Evolutionary conservation across 2,888 invertebrate genomes (phyloP).

Genomic region (Colostygia pectinataria): DNA sequence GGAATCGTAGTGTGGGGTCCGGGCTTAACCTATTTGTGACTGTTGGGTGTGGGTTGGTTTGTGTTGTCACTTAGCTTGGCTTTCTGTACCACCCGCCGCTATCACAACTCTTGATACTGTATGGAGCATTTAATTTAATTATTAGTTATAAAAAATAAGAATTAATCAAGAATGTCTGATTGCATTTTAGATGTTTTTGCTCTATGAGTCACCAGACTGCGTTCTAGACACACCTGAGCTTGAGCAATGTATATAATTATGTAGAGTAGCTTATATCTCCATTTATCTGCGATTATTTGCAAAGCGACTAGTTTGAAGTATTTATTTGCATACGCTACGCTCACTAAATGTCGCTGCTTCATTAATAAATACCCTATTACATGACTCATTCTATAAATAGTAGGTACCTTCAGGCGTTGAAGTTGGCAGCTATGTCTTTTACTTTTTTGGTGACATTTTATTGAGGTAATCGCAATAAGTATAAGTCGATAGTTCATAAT

Average conservation of each 20-base stretch:
- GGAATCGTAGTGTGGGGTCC: too few relatives aligned
- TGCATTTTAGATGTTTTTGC: slow-evolving; percentile 22
- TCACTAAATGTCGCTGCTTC: slow-evolving; percentile 7
- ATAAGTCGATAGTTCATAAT: too few relatives aligned
- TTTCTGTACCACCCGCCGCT: neutral
- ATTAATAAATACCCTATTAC: slow-evolving; percentile 13
- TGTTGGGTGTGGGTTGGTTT: too few relatives aligned
- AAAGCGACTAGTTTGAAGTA: slow-evolving; percentile 34
- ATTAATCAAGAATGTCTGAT: slow-evolving; percentile 8
- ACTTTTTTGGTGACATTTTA: too few relatives aligned
- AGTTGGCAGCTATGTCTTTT: neutral
- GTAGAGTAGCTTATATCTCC: slow-evolving; percentile 40
- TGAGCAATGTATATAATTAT: slow-evolving; percentile 31
- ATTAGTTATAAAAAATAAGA: slow-evolving; percentile 7
- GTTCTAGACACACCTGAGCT: slow-evolving; percentile 25
- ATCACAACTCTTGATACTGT: slow-evolving; percentile 8
- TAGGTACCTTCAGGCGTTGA: slow-evolving; percentile 1
- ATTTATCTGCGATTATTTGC: slow-evolving; percentile 42
- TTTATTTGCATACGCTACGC: slow-evolving; percentile 37
- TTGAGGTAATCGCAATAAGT: too few relatives aligned
- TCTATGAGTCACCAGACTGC: slow-evolving; percentile 28
- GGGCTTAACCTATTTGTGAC: too few relatives aligned
- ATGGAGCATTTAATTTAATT: slow-evolving; percentile 15
- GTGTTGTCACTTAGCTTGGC: too few relatives aligned
- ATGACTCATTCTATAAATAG: slow-evolving; percentile 21